Conservation (phyloP, 2,888 invertebrate genomes). For the Melinaea menophilus region DNA sequence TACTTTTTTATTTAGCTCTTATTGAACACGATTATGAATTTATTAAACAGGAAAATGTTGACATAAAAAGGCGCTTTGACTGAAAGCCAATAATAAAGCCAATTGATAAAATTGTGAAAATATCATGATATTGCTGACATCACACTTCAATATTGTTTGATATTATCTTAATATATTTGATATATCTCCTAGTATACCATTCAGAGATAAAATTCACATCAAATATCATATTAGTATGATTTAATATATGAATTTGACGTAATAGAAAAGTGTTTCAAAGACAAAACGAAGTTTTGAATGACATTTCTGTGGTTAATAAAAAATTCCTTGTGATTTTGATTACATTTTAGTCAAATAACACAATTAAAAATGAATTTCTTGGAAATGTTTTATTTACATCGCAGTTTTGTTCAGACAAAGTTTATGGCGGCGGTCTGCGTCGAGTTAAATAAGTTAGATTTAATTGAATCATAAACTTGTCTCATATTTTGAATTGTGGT, state of each 20-base stretch:
- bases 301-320: neutral
- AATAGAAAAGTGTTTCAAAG: neutral
- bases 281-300: neutral
- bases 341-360: neutral
- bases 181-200: neutral
- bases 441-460: neutral
- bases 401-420: constrained; percentile 1
- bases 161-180: neutral
- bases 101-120: constrained; percentile 4
- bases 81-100: constrained; percentile 5
- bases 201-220: no score
- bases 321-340: neutral
- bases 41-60: neutral
- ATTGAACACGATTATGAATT: neutral
- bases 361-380: neutral
- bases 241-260: neutral
- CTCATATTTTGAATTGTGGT: constrained; percentile 6
- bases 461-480: constrained; percentile 3
- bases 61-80: constrained; percentile 1
- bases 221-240: neutral
- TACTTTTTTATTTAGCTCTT: neutral
- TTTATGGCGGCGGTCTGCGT: constrained; percentile 2
- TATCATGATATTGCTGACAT: neutral
- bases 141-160: constrained; percentile 3
- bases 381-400: neutral